Percentiles rank a stretch among this genome's conserved stretches.
Conservation (phyloP, 1,140 invertebrate genomes). For the Lepidotrigona ventralis region DNA sequence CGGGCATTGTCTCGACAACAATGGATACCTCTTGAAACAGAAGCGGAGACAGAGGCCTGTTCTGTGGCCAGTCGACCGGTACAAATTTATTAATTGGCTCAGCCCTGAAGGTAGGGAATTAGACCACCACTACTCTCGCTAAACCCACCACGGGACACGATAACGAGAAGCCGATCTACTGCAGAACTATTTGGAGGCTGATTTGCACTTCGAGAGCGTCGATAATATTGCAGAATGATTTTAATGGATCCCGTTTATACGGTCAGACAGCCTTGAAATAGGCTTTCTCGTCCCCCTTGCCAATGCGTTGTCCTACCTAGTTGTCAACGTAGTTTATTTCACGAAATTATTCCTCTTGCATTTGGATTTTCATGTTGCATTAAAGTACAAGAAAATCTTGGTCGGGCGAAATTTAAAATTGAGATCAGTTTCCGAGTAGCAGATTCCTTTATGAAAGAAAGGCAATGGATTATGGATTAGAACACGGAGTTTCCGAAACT, state of each 20-base stretch:
- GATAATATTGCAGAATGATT: slow-evolving; percentile 42
- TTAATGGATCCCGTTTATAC: slow-evolving; percentile 14
- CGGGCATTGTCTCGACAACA: slow-evolving; percentile 65
- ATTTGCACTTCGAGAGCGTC: slow-evolving; percentile 48
- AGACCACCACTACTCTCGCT: slow-evolving; percentile 21
- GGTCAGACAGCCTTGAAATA: slow-evolving; percentile 7
- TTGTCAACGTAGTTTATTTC: background rate
- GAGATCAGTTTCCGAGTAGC: background rate
- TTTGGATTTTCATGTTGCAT: background rate
- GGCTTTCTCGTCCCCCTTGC: background rate
- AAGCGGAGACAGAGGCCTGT: slow-evolving; percentile 60
- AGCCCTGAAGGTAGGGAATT: slow-evolving; percentile 55
- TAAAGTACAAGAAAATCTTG: background rate
- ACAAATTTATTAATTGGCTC: slow-evolving; percentile 72
- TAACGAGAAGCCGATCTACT: slow-evolving; percentile 48
- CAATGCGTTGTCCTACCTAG: background rate
- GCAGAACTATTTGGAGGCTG: slow-evolving; percentile 43
- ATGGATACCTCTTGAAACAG: slow-evolving; percentile 60
- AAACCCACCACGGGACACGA: slow-evolving; percentile 25
- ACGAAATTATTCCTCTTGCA: background rate
- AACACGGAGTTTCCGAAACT: background rate
- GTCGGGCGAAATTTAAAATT: background rate
- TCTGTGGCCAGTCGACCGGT: slow-evolving; percentile 52
- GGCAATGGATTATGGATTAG: background rate
- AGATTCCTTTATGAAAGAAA: background rate